Percentiles rank a stretch among this genome's conserved stretches.
phyloP scores from a whole-genome alignment of 2,797 vertebrate genomes.

The Pseudochirops cupreus region DNA sequence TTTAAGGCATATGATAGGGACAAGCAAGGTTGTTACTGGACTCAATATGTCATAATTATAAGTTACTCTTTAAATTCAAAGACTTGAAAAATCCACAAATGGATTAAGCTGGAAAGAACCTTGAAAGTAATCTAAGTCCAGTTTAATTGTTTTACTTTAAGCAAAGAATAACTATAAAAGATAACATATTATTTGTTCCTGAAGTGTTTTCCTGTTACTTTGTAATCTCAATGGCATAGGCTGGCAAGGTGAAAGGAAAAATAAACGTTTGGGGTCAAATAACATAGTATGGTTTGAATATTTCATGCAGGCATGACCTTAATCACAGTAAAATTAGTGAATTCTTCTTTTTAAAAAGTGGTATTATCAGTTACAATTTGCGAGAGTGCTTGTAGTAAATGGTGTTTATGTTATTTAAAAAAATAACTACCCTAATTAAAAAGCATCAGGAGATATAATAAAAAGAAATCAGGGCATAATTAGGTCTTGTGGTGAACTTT shows the following conservation, averaged over 20 bases:
- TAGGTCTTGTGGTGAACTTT: constrained; percentile 76
- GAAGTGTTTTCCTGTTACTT: not conserved
- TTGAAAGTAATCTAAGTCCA: not conserved
- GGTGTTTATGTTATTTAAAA: not conserved
- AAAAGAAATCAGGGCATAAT: constrained; percentile 72
- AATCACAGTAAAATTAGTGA: not conserved
- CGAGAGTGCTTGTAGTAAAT: not conserved
- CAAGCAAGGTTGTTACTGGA: not conserved
- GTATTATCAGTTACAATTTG: not conserved
- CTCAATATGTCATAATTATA: not conserved
- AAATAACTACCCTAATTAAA: constrained; percentile 16
- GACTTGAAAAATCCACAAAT: not conserved
- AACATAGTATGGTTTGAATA: not conserved
- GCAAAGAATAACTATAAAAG: not conserved
- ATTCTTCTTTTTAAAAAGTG: not conserved
- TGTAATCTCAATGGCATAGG: not conserved
- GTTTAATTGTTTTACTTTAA: not conserved
- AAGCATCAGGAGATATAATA: constrained; percentile 57
- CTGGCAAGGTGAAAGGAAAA: not conserved
- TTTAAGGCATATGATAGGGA: not conserved
- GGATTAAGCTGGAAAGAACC: not conserved
- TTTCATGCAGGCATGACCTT: not conserved
- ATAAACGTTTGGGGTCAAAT: not conserved
- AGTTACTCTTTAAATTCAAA: not conserved
- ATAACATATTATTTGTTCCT: not conserved